These are phyloP conservation scores for Rhinoderma darwinii DNA, from an alignment of 2,113 vertebrate genomes.

Conservation along the genomic window DNA sequence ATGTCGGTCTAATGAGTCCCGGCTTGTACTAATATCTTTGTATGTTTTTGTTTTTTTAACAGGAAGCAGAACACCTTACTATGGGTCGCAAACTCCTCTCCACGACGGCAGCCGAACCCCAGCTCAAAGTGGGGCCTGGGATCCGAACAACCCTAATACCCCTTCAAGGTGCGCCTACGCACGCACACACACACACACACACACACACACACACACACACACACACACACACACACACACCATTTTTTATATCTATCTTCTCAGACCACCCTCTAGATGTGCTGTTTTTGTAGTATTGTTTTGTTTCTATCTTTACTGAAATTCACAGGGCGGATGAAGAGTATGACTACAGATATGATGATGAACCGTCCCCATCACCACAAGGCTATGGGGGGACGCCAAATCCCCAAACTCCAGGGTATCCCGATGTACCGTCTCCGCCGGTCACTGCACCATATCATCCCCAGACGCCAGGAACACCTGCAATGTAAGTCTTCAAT, in stretches of 20 bases:
- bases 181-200: too few species aligned
- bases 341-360: constrained; percentile 89
- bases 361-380: constrained; percentile 91
- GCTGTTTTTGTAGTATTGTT: not conserved
- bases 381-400: constrained; percentile 92
- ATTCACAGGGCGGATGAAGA: constrained; percentile 86
- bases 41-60: not conserved
- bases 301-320: not conserved
- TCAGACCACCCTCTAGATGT: not conserved
- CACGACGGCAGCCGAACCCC: constrained; percentile 93
- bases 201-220: too few species aligned
- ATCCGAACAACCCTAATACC: constrained; percentile 92
- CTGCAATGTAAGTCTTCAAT: constrained; percentile 85
- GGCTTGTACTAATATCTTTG: too few species aligned
- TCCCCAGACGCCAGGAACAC: constrained; percentile 91
- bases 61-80: constrained; percentile 92
- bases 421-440: constrained; percentile 91
- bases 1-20: not conserved
- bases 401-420: constrained; percentile 93
- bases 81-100: constrained; percentile 90
- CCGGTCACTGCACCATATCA: constrained; percentile 95
- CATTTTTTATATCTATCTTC: too few species aligned
- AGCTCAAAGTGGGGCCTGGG: constrained; percentile 94
- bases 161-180: constrained; percentile 90
- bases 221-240: too few species aligned